Conservation (phyloP, 2,113 vertebrate genomes). For the Nicator chloris region DNA sequence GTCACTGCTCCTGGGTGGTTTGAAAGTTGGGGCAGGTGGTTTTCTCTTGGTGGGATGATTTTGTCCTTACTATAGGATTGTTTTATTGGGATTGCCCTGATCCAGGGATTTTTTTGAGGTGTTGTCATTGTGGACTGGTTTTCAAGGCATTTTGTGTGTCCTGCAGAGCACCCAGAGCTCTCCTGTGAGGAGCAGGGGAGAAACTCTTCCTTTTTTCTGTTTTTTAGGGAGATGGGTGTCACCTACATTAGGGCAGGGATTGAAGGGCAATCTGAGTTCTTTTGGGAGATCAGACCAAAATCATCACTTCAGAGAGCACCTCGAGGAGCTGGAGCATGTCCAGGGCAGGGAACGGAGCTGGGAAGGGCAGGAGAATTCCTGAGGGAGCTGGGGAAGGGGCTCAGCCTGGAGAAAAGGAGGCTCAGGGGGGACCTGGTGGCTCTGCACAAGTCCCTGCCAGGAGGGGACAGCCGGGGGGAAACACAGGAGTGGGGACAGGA, state of each 20-base stretch:
- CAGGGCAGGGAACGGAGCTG: not conserved
- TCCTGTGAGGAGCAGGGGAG: not conserved
- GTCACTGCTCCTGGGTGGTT: not conserved
- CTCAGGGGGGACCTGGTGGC: not conserved
- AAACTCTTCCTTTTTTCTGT: not conserved
- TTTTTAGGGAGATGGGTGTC: not conserved
- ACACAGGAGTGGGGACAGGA: not conserved
- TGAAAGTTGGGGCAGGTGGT: not conserved
- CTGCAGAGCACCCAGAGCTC: not conserved
- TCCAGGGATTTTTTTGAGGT: not conserved
- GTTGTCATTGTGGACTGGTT: not conserved
- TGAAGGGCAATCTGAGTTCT: not conserved
- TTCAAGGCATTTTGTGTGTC: not conserved
- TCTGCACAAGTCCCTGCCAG: not conserved
- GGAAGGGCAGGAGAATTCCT: not conserved
- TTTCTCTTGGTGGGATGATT: not conserved
- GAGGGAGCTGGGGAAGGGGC: not conserved
- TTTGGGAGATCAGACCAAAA: not conserved
- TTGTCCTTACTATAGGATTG: not conserved
- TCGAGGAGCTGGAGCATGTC: not conserved
- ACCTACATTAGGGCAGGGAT: not conserved
- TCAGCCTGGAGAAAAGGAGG: not conserved
- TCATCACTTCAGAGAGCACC: not conserved
- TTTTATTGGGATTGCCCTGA: not conserved
- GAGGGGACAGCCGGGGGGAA: not conserved